Evolutionary conservation across 1,140 invertebrate genomes (phyloP).

Genomic region (Drosophila punjabiensis): DNA sequence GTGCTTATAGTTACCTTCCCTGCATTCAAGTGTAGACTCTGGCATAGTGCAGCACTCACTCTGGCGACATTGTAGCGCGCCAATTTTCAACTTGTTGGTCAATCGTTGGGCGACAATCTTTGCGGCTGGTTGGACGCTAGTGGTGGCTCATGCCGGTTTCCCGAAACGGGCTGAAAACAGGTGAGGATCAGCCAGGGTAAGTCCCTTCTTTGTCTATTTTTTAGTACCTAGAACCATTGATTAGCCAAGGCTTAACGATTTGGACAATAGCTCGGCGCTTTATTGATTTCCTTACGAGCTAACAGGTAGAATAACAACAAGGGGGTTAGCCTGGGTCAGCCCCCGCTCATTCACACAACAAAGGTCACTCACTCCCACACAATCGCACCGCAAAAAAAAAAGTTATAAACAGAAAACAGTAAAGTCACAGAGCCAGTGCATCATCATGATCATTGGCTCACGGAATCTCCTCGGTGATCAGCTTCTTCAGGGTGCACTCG

Average conservation of each 20-base stretch:
- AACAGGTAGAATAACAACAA: slow-evolving; percentile 49
- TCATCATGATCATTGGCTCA: slow-evolving; percentile 17
- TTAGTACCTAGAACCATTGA: too few relatives aligned
- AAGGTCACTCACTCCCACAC: slow-evolving; percentile 10
- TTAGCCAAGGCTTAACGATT: too few relatives aligned
- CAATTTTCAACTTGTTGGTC: slow-evolving; percentile 54
- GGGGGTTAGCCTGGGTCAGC: background rate
- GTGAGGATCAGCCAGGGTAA: background rate
- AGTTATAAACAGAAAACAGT: background rate
- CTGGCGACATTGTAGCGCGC: background rate
- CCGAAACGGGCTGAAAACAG: background rate
- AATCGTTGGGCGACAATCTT: slow-evolving; percentile 37
- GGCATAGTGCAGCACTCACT: slow-evolving; percentile 2
- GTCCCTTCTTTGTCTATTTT: too few relatives aligned
- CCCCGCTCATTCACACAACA: slow-evolving; percentile 14
- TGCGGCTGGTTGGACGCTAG: slow-evolving; percentile 20
- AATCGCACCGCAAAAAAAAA: slow-evolving; percentile 1
- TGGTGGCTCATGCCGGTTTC: background rate
- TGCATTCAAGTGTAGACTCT: background rate
- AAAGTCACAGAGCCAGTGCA: background rate
- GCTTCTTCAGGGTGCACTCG: slow-evolving; percentile 85
- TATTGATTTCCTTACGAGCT: slow-evolving; percentile 57
- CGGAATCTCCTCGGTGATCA: slow-evolving; percentile 80
- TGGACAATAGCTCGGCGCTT: slow-evolving; percentile 25
- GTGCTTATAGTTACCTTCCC: too few relatives aligned